Base-by-base conservation (phyloP, 2,888 invertebrate genomes). In the Orchestes rusci region DNA sequence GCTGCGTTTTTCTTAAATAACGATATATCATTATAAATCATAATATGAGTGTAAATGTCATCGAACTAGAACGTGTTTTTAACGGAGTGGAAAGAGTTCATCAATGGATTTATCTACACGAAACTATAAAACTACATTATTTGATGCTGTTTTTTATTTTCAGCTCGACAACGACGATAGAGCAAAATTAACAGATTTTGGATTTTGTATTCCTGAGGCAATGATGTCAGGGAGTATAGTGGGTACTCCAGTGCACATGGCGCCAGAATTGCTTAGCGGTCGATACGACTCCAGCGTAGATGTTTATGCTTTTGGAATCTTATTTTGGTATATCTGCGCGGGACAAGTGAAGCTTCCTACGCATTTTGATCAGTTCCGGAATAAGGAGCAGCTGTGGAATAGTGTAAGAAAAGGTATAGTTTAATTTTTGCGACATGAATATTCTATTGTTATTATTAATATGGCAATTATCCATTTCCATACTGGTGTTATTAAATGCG, bases 221-320 rank as follows among this genome's bases (percentile, higher is more conserved):
- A 87, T 91, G 76, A 85, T 92, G 78, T 87, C 86, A 1, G 90
- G 90, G 23, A 89, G 88, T 50, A 80, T 91, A 48, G 91, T 91
- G 16, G 90, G 86, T 33, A 86, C 86, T 3, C 92, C 91, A 0
- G 85, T 89, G 45, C 91, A 92, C 66, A 91, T 92, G 91, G 90
- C 91, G 8, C 92, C 92, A 0, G 91, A 92, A 65, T 72, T 92
- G 38, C 74, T 90, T 47, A 79, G 78, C 10, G 87, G 89, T 0
- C 77, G 79, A 50, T 91, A 91, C 59, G 85, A 88, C 62, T 82
- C 81, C 49, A 80, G 80, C 48, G 90, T 92, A 5, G 91, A 92
- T 60, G 84, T 91, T 0, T 92, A 91, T 62, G 91, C 91, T 1
- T 91, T 92, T 63, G 91, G 90, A 3, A 84, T 92, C 47, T 70